Evolutionary conservation across 2,113 vertebrate genomes (phyloP).

Genomic region (Salvelinus namaycush): DNA sequence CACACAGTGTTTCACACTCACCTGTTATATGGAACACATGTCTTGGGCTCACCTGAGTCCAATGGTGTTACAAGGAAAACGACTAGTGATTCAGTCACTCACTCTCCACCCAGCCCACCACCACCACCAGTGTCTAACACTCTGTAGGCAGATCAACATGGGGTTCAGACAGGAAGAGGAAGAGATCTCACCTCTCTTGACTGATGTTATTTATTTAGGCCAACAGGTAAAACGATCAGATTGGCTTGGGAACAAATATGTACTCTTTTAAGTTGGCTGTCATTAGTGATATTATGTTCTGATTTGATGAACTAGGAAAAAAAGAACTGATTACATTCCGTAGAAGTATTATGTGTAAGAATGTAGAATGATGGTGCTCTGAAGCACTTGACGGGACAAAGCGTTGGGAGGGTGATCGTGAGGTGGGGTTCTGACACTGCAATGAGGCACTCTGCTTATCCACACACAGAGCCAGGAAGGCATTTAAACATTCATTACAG

Average conservation of each 20-base stretch:
- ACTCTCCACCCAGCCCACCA: background rate
- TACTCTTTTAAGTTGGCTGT: constrained; percentile 51
- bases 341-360: constrained; percentile 72
- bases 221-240: constrained; percentile 49
- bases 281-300: constrained; percentile 55
- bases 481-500: constrained; percentile 29
- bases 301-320: constrained; percentile 50
- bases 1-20: constrained; percentile 36
- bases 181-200: constrained; percentile 39
- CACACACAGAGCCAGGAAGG: constrained; percentile 53
- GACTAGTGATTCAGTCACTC: constrained; percentile 22
- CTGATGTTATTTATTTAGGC: constrained; percentile 73
- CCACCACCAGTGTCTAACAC: background rate
- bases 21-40: constrained; percentile 36
- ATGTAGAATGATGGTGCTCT: constrained; percentile 69
- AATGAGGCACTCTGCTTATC: constrained; percentile 52
- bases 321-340: constrained; percentile 59
- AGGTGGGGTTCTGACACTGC: constrained; percentile 34
- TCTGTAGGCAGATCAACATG: constrained; percentile 16
- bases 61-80: constrained; percentile 40
- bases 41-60: constrained; percentile 40
- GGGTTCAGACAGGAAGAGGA: constrained; percentile 50
- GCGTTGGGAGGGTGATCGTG: constrained; percentile 43
- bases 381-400: constrained; percentile 75
- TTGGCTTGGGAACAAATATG: constrained; percentile 53